phyloP scores from a whole-genome alignment of 2,113 vertebrate genomes.

The Diadophis punctatus region DNA sequence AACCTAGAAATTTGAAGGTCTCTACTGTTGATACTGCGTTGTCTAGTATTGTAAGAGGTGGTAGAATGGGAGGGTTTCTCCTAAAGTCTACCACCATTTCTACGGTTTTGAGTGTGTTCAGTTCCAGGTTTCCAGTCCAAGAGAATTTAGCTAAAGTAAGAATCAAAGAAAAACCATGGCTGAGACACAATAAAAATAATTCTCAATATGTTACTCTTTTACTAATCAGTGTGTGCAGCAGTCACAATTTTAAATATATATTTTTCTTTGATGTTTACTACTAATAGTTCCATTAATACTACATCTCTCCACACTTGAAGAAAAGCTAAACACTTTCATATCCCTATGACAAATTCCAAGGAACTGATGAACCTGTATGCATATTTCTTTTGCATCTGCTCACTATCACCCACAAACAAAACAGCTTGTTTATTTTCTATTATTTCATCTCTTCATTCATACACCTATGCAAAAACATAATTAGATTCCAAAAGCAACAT shows the following conservation, averaged over 20 bases:
- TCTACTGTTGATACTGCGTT: no score
- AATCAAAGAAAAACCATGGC: neutral
- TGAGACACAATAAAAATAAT: neutral
- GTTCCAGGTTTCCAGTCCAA: neutral
- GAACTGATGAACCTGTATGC: neutral
- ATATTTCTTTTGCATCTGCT: neutral
- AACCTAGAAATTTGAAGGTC: no score
- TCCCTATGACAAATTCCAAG: neutral
- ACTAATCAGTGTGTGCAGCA: neutral
- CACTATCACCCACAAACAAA: neutral
- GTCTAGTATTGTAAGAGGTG: no score
- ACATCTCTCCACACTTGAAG: neutral
- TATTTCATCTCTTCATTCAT: neutral
- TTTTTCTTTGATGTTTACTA: neutral
- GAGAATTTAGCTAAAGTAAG: neutral
- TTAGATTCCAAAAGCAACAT: constrained; percentile 13
- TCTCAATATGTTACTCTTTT: neutral
- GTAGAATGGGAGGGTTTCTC: no score
- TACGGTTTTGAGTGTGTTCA: no score
- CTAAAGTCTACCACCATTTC: no score
- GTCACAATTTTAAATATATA: neutral
- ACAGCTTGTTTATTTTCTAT: neutral
- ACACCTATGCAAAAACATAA: constrained; percentile 1
- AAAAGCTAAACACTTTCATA: neutral
- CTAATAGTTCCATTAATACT: neutral